A percentile compares a stretch with the other conserved stretches of the same genome.
Conservation (phyloP, 2,113 vertebrate genomes). For the Butorides virescens region DNA sequence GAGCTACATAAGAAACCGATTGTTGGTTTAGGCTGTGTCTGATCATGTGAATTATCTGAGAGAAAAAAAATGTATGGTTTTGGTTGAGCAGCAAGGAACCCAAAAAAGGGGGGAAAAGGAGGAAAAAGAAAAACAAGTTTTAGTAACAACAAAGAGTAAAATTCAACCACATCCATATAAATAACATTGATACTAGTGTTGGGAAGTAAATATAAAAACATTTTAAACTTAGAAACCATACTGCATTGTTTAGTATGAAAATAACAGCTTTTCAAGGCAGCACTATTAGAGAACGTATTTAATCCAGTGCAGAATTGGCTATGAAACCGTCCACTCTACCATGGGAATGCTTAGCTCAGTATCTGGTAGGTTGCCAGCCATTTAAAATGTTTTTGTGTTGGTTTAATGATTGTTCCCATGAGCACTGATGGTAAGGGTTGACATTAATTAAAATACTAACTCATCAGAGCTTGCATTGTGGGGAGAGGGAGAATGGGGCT, state of each 20-base stretch:
- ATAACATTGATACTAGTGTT: background rate
- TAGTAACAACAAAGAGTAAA: background rate
- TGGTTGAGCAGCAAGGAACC: background rate
- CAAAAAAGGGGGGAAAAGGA: background rate
- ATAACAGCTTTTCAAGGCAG: constrained; percentile 32
- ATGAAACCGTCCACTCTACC: constrained; percentile 54
- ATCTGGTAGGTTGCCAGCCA: constrained; percentile 74
- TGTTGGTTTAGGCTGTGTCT: background rate
- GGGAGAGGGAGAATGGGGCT: constrained; percentile 9
- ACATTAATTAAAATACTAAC: constrained; percentile 72
- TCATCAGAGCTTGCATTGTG: constrained; percentile 65
- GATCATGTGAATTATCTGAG: background rate
- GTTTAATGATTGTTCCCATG: constrained; percentile 68
- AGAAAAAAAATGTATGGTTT: background rate
- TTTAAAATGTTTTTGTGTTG: constrained; percentile 76
- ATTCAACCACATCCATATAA: background rate
- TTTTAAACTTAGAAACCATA: constrained; percentile 49
- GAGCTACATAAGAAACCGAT: background rate
- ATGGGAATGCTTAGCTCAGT: constrained; percentile 70
- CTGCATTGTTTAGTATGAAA: constrained; percentile 50
- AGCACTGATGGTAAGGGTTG: constrained; percentile 43
- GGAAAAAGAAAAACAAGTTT: background rate
- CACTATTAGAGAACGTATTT: constrained; percentile 60
- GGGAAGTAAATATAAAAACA: constrained; percentile 49
- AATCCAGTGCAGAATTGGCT: constrained; percentile 70